Percentiles rank a stretch among this genome's conserved stretches.
Evolutionary conservation across 2,888 invertebrate genomes (phyloP).

Genomic region (Acronicta leporina): DNA sequence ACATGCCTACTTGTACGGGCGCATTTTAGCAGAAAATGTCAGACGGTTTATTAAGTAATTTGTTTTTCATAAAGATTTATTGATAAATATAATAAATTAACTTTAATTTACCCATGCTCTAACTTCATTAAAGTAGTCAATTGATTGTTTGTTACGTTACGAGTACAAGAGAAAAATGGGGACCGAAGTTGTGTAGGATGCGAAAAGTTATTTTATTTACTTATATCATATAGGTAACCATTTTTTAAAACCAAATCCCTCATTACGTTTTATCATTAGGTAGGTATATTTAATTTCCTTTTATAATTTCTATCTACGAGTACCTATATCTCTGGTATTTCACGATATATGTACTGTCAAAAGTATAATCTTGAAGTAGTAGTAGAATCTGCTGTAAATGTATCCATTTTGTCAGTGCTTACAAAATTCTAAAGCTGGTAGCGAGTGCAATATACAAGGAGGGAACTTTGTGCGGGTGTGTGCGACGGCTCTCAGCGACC

Average conservation of each 20-base stretch:
- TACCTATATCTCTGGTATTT: neutral
- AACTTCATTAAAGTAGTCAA: constrained; percentile 47
- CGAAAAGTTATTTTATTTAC: neutral
- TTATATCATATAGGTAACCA: no score
- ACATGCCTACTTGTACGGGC: constrained; percentile 78
- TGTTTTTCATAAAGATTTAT: constrained; percentile 74
- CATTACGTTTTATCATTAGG: no score
- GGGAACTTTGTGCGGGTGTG: constrained; percentile 63
- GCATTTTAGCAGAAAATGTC: constrained; percentile 77
- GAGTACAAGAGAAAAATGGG: neutral
- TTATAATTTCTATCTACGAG: no score
- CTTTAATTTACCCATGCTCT: constrained; percentile 23
- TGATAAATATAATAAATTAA: constrained; percentile 58
- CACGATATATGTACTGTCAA: constrained; percentile 24
- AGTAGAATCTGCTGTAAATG: constrained; percentile 41
- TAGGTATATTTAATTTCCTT: no score
- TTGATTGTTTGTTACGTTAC: constrained; percentile 19
- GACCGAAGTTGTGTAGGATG: neutral
- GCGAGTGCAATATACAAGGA: constrained; percentile 63
- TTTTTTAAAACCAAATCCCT: no score
- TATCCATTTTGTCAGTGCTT: constrained; percentile 62
- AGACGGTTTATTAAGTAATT: constrained; percentile 82
- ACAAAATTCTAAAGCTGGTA: constrained; percentile 61
- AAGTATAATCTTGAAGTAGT: constrained; percentile 41
- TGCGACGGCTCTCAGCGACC: constrained; percentile 50